These are phyloP conservation scores for Miniopterus natalensis DNA, from an alignment of 2,113 vertebrate species.

Conservation along the genomic window DNA sequence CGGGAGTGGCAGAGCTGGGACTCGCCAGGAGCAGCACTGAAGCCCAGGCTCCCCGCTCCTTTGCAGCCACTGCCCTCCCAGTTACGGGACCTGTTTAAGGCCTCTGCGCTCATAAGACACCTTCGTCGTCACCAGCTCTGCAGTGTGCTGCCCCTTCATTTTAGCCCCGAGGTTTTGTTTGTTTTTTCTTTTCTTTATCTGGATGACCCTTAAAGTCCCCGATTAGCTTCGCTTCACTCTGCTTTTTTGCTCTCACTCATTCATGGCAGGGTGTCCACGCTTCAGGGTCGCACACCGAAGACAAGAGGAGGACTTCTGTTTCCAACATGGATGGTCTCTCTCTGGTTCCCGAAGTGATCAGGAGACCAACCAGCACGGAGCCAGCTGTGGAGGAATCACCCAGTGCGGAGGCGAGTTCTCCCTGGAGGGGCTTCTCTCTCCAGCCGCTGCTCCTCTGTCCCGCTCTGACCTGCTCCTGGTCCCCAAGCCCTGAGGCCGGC, in stretches of 20 bases:
- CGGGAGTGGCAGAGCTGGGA: background rate
- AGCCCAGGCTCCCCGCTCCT: fast-evolving
- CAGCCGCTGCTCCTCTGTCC: background rate
- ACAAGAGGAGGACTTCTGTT: background rate
- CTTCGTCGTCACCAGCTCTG: background rate
- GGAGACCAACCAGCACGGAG: fast-evolving
- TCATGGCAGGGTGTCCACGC: background rate
- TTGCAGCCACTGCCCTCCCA: background rate
- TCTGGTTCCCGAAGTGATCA: background rate
- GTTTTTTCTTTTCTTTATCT: background rate
- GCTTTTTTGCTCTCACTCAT: slow-evolving; percentile 6
- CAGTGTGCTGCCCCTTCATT: background rate
- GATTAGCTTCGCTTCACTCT: background rate
- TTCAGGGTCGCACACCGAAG: background rate
- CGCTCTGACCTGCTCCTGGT: background rate
- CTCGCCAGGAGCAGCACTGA: background rate
- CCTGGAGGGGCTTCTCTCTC: background rate
- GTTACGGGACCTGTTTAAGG: background rate
- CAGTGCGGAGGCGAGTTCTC: background rate
- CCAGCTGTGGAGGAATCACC: background rate
- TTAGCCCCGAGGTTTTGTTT: background rate
- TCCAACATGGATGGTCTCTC: background rate
- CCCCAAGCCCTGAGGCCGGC: no score
- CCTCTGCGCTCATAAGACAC: background rate
- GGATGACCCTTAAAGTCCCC: background rate